Evolutionary conservation across 2,113 vertebrate species (phyloP).

Genomic region (Cephalopterus ornatus): DNA sequence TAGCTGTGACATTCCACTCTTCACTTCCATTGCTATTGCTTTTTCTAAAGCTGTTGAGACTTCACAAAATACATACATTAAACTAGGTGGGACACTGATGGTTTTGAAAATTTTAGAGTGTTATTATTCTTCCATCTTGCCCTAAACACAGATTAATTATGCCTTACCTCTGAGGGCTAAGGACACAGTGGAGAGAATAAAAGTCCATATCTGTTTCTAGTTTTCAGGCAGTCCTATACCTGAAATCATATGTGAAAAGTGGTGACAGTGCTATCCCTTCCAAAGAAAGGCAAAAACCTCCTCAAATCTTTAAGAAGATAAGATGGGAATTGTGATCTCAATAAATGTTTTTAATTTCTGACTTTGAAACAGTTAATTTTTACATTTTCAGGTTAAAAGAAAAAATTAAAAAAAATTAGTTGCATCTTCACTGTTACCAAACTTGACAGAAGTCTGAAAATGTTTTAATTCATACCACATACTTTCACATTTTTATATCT

Average conservation of each 20-base stretch:
- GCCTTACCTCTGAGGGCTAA: background rate
- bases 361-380: background rate
- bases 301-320: background rate
- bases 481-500: background rate
- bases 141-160: background rate
- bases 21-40: background rate
- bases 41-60: background rate
- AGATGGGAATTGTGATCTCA: background rate
- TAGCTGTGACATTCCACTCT: background rate
- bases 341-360: background rate
- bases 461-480: background rate
- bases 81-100: background rate
- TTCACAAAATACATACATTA: background rate
- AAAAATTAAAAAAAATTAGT: background rate
- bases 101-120: background rate
- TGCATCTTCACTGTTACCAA: background rate
- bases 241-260: background rate
- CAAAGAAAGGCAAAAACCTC: accelerated
- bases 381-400: background rate
- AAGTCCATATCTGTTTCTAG: background rate
- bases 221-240: background rate
- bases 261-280: background rate
- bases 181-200: background rate
- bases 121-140: background rate
- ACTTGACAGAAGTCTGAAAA: background rate